phyloP scores from a whole-genome alignment of 2,888 invertebrate genomes.

The Drosophila tripunctata region DNA sequence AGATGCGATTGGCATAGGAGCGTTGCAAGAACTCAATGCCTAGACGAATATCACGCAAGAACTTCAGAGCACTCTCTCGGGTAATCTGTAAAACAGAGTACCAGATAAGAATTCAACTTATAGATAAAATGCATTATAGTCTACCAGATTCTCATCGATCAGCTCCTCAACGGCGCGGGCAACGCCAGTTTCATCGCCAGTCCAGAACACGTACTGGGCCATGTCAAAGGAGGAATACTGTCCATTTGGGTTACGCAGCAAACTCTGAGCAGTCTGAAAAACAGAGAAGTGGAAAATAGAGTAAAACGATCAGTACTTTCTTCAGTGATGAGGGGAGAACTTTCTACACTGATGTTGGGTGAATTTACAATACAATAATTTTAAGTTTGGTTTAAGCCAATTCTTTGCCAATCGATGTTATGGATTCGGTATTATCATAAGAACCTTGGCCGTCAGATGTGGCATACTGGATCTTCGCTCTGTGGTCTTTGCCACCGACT shows the following conservation, averaged over 20 bases:
- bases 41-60: conserved; percentile 90
- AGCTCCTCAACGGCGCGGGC: conserved; percentile 91
- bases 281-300: neutral
- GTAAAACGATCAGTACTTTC: too few relatives aligned
- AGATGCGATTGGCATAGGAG: conserved; percentile 82
- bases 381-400: conserved; percentile 54
- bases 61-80: conserved; percentile 90
- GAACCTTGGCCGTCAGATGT: conserved; percentile 82
- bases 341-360: conserved; percentile 9
- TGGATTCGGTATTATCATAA: conserved; percentile 53
- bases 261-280: conserved; percentile 85
- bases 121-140: too few relatives aligned
- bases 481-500: conserved; percentile 74
- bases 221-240: conserved; percentile 91
- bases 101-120: too few relatives aligned
- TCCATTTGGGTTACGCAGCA: conserved; percentile 86
- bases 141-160: conserved; percentile 90
- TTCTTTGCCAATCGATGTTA: conserved; percentile 55
- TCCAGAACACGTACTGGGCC: conserved; percentile 93
- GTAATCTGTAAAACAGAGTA: conserved; percentile 87
- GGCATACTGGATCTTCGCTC: conserved; percentile 78
- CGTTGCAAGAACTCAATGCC: conserved; percentile 89
- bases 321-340: too few relatives aligned
- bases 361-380: conserved; percentile 25
- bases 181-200: conserved; percentile 91